Conservation (phyloP, 2,797 vertebrate species). For the Gastrophryne carolinensis region DNA sequence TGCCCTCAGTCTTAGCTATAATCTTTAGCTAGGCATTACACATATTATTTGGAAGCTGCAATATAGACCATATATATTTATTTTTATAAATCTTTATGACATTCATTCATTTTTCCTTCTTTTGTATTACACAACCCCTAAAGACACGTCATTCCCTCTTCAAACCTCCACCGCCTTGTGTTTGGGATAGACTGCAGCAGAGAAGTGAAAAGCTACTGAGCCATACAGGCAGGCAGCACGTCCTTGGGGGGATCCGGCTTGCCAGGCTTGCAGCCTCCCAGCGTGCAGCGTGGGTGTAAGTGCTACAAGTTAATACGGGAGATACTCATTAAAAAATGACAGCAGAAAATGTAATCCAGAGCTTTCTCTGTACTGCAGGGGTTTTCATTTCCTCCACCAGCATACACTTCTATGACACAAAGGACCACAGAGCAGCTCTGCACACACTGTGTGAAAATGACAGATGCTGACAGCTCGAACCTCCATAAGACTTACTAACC, state of each 20-base stretch:
- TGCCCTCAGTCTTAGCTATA: no score
- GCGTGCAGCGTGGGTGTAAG: conserved; percentile 36
- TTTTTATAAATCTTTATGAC: not conserved
- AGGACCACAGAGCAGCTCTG: not conserved
- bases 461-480: not conserved
- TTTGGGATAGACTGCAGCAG: conserved; percentile 22
- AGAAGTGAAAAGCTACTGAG: conserved; percentile 4
- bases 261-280: conserved; percentile 36
- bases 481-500: not conserved
- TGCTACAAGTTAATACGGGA: conserved; percentile 35
- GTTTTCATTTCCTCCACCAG: not conserved
- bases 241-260: conserved; percentile 28
- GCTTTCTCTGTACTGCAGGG: not conserved
- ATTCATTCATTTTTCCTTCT: not conserved
- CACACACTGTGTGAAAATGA: not conserved
- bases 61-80: no score
- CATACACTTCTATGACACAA: not conserved
- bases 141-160: not conserved
- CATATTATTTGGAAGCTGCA: no score
- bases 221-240: not conserved
- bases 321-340: conserved; percentile 47
- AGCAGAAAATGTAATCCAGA: conserved; percentile 27
- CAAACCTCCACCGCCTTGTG: not conserved
- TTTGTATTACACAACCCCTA: not conserved
- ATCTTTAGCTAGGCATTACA: no score